phyloP scores from a whole-genome alignment of 2,797 vertebrate genomes.

The Anas flavirostris region DNA sequence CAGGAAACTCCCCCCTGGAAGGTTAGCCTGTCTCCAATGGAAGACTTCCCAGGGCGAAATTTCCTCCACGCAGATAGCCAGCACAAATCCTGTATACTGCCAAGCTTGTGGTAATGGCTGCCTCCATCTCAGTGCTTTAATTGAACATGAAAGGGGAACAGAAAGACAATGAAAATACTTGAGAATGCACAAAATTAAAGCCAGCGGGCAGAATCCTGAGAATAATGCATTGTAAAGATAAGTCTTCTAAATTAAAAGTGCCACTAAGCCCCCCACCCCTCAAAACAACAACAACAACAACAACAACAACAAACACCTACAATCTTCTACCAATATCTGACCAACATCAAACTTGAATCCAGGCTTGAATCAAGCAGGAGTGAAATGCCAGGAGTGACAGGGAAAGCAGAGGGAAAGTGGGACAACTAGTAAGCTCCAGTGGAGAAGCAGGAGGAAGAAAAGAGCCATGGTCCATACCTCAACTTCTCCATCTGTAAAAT shows the following conservation, averaged over 20 bases:
- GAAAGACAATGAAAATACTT: neutral
- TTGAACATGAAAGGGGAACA: neutral
- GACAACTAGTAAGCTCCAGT: neutral
- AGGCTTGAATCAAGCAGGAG: neutral
- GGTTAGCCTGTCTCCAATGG: neutral
- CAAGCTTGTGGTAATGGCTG: neutral
- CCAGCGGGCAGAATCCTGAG: neutral
- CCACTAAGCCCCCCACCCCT: neutral
- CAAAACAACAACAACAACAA: neutral
- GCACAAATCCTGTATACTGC: neutral
- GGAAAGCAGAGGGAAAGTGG: neutral
- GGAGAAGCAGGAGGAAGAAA: neutral
- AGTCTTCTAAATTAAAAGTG: neutral
- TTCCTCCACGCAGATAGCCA: neutral
- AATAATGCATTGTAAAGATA: neutral
- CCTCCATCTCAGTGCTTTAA: neutral
- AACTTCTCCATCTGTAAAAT: neutral
- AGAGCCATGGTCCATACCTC: neutral
- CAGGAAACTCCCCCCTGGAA: neutral
- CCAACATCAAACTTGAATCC: neutral
- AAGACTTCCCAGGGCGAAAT: neutral
- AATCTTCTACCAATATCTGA: neutral
- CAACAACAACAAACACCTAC: neutral
- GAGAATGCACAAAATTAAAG: neutral
- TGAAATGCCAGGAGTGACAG: neutral